phyloP scores from a whole-genome alignment of 2,113 vertebrate species.

The Eleginops maclovinus region DNA sequence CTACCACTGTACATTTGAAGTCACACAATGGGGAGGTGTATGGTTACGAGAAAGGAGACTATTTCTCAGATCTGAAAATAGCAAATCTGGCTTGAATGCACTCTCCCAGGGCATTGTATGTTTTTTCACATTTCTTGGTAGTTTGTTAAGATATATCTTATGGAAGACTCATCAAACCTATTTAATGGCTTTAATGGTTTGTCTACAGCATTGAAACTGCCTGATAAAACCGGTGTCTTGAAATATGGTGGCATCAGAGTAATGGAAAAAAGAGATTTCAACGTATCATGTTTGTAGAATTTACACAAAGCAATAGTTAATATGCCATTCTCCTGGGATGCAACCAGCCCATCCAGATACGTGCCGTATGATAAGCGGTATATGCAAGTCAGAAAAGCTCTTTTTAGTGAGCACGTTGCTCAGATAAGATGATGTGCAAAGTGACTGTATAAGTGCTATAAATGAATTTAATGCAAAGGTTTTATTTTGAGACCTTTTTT shows the following conservation, averaged over 20 bases:
- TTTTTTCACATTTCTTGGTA: slow-evolving; percentile 3
- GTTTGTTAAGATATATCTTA: neutral
- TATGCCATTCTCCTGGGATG: slow-evolving; percentile 17
- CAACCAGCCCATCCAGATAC: neutral
- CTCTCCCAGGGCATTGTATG: slow-evolving; percentile 9
- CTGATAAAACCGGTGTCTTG: neutral
- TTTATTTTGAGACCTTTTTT: slow-evolving; percentile 20
- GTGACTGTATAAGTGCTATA: slow-evolving; percentile 46
- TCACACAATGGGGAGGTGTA: neutral
- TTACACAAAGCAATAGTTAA: neutral
- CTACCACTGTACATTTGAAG: neutral
- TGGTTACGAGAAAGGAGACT: neutral
- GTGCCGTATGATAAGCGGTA: neutral
- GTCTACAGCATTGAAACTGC: slow-evolving; percentile 34
- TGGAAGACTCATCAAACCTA: neutral
- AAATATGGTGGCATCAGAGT: slow-evolving; percentile 11
- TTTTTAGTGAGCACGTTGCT: slow-evolving; percentile 21
- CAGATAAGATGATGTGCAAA: slow-evolving; percentile 24
- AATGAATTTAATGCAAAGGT: slow-evolving; percentile 20
- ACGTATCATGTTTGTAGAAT: slow-evolving; percentile 20
- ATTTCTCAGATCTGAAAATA: slow-evolving; percentile 4
- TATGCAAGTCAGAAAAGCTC: slow-evolving; percentile 22
- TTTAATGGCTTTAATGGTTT: slow-evolving; percentile 10
- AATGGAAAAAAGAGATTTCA: slow-evolving; percentile 17
- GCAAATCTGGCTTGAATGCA: neutral